Percentiles rank a stretch among this genome's conserved stretches.
Conservation (phyloP, 1,140 invertebrate genomes). For the Riptortus pedestris region DNA sequence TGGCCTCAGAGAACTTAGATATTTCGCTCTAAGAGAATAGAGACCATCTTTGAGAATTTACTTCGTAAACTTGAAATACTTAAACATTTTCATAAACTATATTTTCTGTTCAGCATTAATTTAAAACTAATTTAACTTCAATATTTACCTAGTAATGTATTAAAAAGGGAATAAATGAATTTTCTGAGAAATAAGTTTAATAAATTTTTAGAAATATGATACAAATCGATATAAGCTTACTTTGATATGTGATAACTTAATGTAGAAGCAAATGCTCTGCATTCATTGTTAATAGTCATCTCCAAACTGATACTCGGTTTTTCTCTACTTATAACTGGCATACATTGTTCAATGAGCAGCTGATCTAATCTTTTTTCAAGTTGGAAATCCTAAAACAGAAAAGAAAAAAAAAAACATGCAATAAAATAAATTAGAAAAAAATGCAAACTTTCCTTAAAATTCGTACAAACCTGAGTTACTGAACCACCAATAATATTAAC, state of each 20-base stretch:
- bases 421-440: background rate
- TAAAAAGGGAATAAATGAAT: no score
- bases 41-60: no score
- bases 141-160: no score
- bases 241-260: conserved; percentile 88
- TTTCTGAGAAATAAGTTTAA: no score
- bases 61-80: no score
- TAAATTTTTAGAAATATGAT: no score
- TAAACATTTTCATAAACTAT: no score
- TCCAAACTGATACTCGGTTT: conserved; percentile 57
- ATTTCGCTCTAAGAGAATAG: no score
- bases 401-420: background rate
- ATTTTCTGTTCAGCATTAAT: no score
- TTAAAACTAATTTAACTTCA: no score
- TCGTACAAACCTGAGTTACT: conserved; percentile 54
- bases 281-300: conserved; percentile 81
- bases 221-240: conserved; percentile 51
- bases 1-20: no score
- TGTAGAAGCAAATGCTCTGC: conserved; percentile 84
- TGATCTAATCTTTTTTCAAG: conserved; percentile 83
- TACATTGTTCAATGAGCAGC: conserved; percentile 62
- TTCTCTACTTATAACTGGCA: conserved; percentile 61
- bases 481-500: conserved; percentile 86
- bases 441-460: conserved; percentile 18
- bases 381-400: conserved; percentile 68